These are phyloP conservation scores for Mixornis gularis DNA, from an alignment of 2,113 vertebrate genomes.

Conservation along the genomic window DNA sequence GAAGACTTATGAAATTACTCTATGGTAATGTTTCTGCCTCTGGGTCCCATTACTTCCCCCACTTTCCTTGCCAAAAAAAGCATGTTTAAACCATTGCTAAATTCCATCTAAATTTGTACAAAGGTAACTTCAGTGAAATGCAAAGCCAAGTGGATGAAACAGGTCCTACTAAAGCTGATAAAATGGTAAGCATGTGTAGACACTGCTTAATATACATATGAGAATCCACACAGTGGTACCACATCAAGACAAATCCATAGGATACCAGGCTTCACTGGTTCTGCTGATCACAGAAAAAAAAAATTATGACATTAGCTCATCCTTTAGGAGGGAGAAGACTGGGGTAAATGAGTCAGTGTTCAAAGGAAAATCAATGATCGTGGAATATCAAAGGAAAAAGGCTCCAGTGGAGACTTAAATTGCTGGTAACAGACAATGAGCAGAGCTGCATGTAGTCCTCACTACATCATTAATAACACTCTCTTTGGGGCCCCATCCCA, in stretches of 20 bases:
- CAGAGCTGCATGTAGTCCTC: neutral
- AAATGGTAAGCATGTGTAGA: neutral
- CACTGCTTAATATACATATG: neutral
- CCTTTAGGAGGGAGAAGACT: neutral
- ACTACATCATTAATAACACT: neutral
- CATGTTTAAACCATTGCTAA: neutral
- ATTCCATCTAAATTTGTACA: constrained; percentile 22
- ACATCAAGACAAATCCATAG: neutral
- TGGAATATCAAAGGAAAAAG: constrained; percentile 29
- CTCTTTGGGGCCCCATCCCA: neutral
- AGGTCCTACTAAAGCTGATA: neutral
- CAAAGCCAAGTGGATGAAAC: neutral
- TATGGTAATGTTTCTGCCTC: neutral
- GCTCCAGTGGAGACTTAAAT: constrained; percentile 1
- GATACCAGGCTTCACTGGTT: neutral
- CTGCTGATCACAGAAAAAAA: constrained; percentile 15
- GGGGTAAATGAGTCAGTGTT: neutral
- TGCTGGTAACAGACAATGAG: constrained; percentile 38
- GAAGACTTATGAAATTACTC: neutral
- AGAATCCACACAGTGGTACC: neutral
- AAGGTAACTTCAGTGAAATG: neutral
- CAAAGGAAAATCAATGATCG: constrained; percentile 11
- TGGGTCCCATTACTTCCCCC: neutral
- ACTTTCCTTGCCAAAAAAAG: neutral
- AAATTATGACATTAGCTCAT: neutral